Evolutionary conservation across 2,888 invertebrate genomes (phyloP).

Genomic region (Cheilosia scutellata): DNA sequence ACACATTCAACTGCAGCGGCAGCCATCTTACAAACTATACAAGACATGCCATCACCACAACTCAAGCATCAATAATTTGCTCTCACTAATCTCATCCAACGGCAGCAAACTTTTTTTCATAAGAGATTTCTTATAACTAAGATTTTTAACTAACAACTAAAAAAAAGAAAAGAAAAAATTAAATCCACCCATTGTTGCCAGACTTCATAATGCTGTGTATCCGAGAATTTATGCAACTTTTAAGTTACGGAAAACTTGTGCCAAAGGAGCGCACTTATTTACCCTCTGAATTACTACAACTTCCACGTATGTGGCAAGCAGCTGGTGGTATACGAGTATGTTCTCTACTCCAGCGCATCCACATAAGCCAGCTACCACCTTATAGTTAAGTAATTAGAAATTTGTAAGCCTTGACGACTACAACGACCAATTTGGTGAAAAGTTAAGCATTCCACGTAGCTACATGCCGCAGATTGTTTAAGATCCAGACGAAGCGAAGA

Average conservation of each 20-base stretch:
- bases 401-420: slow-evolving; percentile 35
- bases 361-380: not conserved
- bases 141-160: too few relatives aligned
- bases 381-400: slow-evolving; percentile 36
- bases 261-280: slow-evolving; percentile 21
- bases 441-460: slow-evolving; percentile 43
- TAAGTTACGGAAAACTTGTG: slow-evolving; percentile 29
- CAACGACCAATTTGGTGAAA: slow-evolving; percentile 57
- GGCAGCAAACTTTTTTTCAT: too few relatives aligned
- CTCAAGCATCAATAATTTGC: too few relatives aligned
- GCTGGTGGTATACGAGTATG: not conserved
- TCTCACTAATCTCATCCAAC: too few relatives aligned
- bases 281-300: not conserved
- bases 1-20: too few relatives aligned
- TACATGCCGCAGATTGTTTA: slow-evolving; percentile 23
- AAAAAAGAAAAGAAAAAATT: too few relatives aligned
- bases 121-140: too few relatives aligned
- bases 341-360: not conserved
- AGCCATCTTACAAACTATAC: too few relatives aligned
- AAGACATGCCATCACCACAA: too few relatives aligned
- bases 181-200: too few relatives aligned
- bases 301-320: not conserved
- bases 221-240: slow-evolving; percentile 40
- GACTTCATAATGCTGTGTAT: not conserved
- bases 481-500: slow-evolving; percentile 3